A percentile compares a stretch with the other conserved stretches of the same genome.
phyloP scores from a whole-genome alignment of 2,113 vertebrate genomes.

The Cyphomyrus plagiostoma region DNA sequence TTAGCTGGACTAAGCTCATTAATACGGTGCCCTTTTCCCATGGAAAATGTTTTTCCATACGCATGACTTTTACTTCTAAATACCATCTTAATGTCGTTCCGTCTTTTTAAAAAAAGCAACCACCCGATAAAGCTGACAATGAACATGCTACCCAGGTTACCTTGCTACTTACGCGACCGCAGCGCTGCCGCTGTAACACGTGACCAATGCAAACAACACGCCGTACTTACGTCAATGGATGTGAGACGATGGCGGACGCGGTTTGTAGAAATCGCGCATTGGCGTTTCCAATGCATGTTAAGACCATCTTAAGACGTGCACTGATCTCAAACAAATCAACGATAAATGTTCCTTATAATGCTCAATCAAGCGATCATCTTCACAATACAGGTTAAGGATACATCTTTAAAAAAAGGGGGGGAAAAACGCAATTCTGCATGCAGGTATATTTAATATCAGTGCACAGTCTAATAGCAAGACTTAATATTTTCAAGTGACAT shows the following conservation, averaged over 20 bases:
- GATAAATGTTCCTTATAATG: neutral
- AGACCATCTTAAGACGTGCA: neutral
- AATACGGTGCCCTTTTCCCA: neutral
- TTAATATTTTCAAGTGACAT: neutral
- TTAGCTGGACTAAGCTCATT: neutral
- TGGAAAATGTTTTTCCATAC: neutral
- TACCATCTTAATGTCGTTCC: neutral
- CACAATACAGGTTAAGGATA: neutral
- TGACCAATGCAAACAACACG: neutral
- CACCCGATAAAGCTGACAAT: neutral
- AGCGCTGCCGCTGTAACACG: neutral
- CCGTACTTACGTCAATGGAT: neutral
- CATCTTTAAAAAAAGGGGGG: neutral
- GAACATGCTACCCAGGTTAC: neutral
- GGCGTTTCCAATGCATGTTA: neutral
- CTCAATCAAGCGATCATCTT: neutral
- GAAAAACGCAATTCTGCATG: neutral
- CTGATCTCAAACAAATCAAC: neutral
- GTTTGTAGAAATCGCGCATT: neutral
- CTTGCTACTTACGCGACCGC: neutral
- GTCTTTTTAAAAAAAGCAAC: neutral
- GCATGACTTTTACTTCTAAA: neutral
- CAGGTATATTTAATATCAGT: neutral
- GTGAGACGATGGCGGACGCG: neutral
- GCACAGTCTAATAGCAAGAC: constrained; percentile 5